A percentile compares a stretch with the other conserved stretches of the same genome.
Conservation (phyloP, 2,888 invertebrate species). For the Neria commutata region DNA sequence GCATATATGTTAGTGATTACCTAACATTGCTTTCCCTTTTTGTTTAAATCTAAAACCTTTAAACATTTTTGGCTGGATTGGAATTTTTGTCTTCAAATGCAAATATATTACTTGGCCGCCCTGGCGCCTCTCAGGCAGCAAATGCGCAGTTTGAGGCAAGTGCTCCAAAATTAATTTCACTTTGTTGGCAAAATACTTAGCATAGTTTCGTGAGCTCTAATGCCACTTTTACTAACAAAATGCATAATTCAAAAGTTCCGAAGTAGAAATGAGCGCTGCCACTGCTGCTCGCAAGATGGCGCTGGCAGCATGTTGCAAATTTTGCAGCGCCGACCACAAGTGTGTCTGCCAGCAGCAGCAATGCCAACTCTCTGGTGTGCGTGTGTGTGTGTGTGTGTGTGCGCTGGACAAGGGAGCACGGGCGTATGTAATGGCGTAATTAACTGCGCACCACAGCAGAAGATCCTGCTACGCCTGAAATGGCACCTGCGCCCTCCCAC, state of each 20-base stretch:
- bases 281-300: neutral
- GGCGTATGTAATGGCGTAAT: neutral
- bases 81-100: too few relatives aligned
- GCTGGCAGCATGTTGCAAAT: neutral
- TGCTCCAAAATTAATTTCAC: slow-evolving; percentile 3
- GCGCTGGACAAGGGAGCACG: neutral
- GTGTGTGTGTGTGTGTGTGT: neutral
- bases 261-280: neutral
- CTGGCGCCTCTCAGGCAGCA: neutral
- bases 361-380: neutral
- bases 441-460: neutral
- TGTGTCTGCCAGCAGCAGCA: neutral
- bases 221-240: slow-evolving; percentile 5
- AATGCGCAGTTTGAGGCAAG: neutral
- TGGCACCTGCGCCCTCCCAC: slow-evolving; percentile 30
- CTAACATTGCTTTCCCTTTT: too few relatives aligned
- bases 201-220: neutral
- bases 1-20: too few relatives aligned
- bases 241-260: neutral
- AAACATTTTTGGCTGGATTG: too few relatives aligned
- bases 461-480: neutral
- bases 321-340: neutral
- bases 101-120: too few relatives aligned
- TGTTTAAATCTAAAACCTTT: too few relatives aligned
- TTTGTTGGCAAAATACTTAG: slow-evolving; percentile 4